These are phyloP conservation scores for Colinus virginianus DNA, from an alignment of 2,113 vertebrate species.

Conservation along the genomic window DNA sequence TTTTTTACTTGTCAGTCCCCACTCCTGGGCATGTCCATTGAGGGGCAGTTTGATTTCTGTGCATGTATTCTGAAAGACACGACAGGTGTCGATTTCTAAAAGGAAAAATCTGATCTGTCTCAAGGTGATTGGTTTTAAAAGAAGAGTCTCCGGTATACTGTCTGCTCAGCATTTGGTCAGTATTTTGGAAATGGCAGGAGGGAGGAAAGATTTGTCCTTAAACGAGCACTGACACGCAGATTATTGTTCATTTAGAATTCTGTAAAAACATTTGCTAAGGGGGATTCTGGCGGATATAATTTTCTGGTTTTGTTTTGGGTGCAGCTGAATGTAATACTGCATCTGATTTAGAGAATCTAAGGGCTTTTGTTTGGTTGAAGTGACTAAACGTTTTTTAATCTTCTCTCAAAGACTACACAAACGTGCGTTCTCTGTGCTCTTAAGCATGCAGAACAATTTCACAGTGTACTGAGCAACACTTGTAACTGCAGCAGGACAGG, in stretches of 20 bases:
- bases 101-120: neutral
- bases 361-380: neutral
- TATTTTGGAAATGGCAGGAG: neutral
- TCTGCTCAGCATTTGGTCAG: neutral
- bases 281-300: too few species aligned
- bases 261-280: neutral
- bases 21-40: neutral
- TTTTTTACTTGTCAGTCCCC: neutral
- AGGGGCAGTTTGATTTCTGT: neutral
- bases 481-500: neutral
- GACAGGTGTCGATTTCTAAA: slow-evolving; percentile 5
- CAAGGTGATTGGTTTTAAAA: neutral
- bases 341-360: neutral
- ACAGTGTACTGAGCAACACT: neutral
- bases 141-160: neutral
- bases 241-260: neutral
- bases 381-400: neutral
- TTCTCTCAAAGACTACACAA: neutral
- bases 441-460: neutral
- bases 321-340: neutral
- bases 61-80: neutral
- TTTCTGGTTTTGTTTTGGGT: neutral
- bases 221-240: neutral
- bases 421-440: neutral
- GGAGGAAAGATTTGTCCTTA: neutral